Conservation (phyloP, 2,797 vertebrate species). For the Parambassis ranga region DNA sequence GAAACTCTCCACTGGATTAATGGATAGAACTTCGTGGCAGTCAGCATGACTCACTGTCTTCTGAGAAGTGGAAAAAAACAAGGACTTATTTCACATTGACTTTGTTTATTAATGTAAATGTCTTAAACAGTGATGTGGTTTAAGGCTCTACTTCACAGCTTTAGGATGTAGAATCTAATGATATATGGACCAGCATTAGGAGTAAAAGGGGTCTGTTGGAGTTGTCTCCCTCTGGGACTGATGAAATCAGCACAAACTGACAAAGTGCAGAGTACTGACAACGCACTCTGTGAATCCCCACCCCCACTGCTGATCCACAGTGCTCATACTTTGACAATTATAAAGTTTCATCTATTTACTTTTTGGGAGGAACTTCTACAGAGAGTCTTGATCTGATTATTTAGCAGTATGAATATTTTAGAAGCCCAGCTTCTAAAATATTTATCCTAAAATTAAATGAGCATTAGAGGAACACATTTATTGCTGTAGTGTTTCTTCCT, state of each 20-base stretch:
- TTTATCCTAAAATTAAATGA: constrained; percentile 1
- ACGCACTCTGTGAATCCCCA: constrained; percentile 25
- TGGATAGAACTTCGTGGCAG: constrained; percentile 17
- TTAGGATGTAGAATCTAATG: constrained; percentile 48
- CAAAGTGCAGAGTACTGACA: constrained; percentile 60
- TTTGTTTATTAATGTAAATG: constrained; percentile 35
- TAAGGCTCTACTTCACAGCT: constrained; percentile 34
- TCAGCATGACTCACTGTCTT: constrained; percentile 26
- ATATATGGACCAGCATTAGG: constrained; percentile 56
- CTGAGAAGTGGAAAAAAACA: constrained; percentile 10
- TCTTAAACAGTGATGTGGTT: constrained; percentile 49
- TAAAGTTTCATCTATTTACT: constrained; percentile 1
- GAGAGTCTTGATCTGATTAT: no score
- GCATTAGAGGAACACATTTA: neutral
- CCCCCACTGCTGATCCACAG: constrained; percentile 5
- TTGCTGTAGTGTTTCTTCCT: constrained; percentile 15
- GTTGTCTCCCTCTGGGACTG: constrained; percentile 47
- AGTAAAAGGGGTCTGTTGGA: constrained; percentile 57
- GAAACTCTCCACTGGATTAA: constrained; percentile 5
- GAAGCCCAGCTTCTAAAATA: constrained; percentile 2
- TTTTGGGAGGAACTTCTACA: neutral
- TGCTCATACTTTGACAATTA: constrained; percentile 15
- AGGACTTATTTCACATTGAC: constrained; percentile 16
- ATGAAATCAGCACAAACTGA: constrained; percentile 61
- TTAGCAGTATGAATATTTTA: constrained; percentile 5